These are phyloP conservation scores for Encarsia formosa DNA, from an alignment of 2,888 invertebrate genomes.

Conservation along the genomic window DNA sequence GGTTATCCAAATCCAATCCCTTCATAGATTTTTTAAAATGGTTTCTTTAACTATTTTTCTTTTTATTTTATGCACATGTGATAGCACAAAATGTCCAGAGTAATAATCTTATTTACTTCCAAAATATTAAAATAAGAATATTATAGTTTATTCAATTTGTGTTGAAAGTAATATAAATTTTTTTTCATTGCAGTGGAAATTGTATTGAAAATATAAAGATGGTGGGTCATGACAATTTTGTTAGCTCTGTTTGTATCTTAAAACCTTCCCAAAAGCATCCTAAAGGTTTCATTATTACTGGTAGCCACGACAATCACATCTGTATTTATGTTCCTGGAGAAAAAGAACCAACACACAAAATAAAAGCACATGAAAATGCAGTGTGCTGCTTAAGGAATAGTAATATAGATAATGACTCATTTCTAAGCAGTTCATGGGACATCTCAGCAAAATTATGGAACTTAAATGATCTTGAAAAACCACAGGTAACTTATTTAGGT, in stretches of 20 bases:
- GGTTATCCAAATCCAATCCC: too few species aligned
- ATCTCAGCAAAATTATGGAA: slow-evolving; percentile 81
- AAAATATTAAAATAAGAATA: too few species aligned
- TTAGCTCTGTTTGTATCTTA: slow-evolving; percentile 75
- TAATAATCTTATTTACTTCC: too few species aligned
- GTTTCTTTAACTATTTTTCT: too few species aligned
- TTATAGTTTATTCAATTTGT: too few species aligned
- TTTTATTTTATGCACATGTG: too few species aligned
- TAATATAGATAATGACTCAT: slow-evolving; percentile 49
- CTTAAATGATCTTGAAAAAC: slow-evolving; percentile 50
- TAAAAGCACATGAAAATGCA: slow-evolving; percentile 75
- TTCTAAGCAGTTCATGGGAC: slow-evolving; percentile 92
- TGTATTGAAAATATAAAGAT: slow-evolving; percentile 66
- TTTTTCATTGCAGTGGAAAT: slow-evolving; percentile 19
- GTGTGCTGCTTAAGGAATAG: slow-evolving; percentile 59
- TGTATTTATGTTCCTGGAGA: slow-evolving; percentile 73
- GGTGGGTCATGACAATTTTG: slow-evolving; percentile 80
- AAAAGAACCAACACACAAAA: slow-evolving; percentile 62
- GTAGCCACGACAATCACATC: slow-evolving; percentile 83
- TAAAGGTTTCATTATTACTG: slow-evolving; percentile 78
- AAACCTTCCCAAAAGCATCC: slow-evolving; percentile 67
- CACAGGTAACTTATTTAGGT: slow-evolving; percentile 31
- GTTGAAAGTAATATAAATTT: too few species aligned
- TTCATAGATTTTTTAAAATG: too few species aligned
- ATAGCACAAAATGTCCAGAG: too few species aligned